Conservation (phyloP, 2,113 vertebrate species). For the Vidua chalybeata region DNA sequence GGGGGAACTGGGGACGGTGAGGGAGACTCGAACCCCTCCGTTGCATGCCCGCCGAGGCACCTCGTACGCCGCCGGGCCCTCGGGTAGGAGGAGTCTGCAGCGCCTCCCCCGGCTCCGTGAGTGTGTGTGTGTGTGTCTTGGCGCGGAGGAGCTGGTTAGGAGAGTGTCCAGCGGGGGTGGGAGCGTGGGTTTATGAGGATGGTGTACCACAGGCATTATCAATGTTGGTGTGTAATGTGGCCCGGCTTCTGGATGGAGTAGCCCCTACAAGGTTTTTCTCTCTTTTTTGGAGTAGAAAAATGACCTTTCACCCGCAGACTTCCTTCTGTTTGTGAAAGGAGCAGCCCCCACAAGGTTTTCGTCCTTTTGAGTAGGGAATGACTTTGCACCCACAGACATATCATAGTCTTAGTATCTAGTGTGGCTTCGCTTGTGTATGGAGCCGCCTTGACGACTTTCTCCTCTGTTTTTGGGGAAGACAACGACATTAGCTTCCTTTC, state of each 20-base stretch:
- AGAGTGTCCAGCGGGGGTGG: no score
- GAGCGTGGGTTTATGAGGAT: neutral
- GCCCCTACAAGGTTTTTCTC: neutral
- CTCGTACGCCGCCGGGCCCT: no score
- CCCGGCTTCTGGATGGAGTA: neutral
- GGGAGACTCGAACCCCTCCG: neutral
- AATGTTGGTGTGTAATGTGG: no score
- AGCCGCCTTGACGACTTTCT: neutral
- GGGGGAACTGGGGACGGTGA: neutral
- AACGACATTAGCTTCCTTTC: neutral
- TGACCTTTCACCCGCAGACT: neutral
- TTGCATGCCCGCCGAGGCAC: neutral
- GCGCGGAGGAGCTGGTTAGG: neutral
- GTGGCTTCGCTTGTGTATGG: neutral
- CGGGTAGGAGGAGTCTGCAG: neutral
- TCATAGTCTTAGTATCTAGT: neutral
- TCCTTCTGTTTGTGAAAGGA: neutral
- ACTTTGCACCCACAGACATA: neutral
- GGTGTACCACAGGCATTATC: neutral
- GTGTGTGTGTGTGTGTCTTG: neutral
- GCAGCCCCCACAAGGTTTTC: neutral
- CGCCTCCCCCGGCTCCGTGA: fast-evolving
- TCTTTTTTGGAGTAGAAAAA: neutral
- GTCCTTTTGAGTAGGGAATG: neutral
- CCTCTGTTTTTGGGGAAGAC: neutral